phyloP scores from a whole-genome alignment of 1,140 invertebrate species.

The Sarcophaga bullata region DNA sequence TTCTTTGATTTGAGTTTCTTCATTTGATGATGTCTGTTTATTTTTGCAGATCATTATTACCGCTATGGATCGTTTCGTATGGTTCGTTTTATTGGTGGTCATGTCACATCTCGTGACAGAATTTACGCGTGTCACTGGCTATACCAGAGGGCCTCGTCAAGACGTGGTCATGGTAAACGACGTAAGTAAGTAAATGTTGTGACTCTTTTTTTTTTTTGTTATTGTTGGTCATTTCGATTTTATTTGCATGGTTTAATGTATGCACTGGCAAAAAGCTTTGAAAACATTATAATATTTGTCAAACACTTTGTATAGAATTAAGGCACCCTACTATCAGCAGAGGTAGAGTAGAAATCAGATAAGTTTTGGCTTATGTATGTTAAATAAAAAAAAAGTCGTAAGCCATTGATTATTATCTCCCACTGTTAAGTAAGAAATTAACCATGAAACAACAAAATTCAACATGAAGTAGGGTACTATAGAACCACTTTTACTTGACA shows the following conservation, averaged over 20 bases:
- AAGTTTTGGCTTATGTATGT: too few relatives aligned
- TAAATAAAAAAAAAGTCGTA: too few relatives aligned
- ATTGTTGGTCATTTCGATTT: neutral
- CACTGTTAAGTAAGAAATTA: too few relatives aligned
- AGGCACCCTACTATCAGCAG: too few relatives aligned
- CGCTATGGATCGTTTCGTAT: slow-evolving; percentile 64
- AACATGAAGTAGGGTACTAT: too few relatives aligned
- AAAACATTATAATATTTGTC: neutral
- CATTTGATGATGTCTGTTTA: slow-evolving; percentile 11
- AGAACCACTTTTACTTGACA: too few relatives aligned
- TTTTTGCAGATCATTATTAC: slow-evolving; percentile 62
- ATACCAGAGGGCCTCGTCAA: slow-evolving; percentile 56
- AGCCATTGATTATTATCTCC: too few relatives aligned
- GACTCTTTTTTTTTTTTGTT: neutral
- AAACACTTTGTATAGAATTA: neutral
- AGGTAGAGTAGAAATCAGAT: too few relatives aligned
- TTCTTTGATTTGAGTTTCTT: neutral
- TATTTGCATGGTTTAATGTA: neutral
- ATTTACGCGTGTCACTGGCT: slow-evolving; percentile 61
- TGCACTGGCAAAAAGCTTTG: neutral
- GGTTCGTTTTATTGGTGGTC: slow-evolving; percentile 63
- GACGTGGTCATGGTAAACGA: slow-evolving; percentile 59
- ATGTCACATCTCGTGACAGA: slow-evolving; percentile 62
- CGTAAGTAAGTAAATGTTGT: slow-evolving; percentile 51
- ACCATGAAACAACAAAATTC: too few relatives aligned